Evolutionary conservation across 1,140 invertebrate genomes (phyloP), one percentile per base, ranked within the genome.

Genomic region (Drosophila simulans): DNA sequence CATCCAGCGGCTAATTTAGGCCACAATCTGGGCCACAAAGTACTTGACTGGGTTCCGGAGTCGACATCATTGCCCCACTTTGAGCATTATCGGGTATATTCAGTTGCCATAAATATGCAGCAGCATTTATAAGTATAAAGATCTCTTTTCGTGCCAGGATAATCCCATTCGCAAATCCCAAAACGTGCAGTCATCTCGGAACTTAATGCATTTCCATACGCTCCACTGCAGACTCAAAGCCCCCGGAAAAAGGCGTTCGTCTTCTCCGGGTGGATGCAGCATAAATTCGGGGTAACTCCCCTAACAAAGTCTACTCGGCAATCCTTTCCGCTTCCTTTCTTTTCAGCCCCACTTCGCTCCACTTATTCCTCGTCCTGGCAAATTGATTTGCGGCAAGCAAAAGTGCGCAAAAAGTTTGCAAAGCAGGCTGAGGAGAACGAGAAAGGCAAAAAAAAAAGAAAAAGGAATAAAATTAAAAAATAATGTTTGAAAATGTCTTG

Each of bases 401-500:
- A 59, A 54, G 35, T 51, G 46, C 49, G 25, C 39, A 56, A 56
- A 35, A 65, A 65, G n/a, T 27, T 35, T 10, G 17, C 17, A 20
- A 45, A 45, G 15, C 40, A 43, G 40, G 40, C 42, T 45, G 42
- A 35, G 20, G 13, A 4, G 11, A 4, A 3, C 11, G 37, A 39
- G 13, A 39, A 39, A 4, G 37, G n/a, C 13, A 40, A 57, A 53
- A 53, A n/a, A 22, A 17, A 11, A 42, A 25, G 5, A 37, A 52
- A 60, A 71, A 57, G 48, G 63, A 78, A 74, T 56, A 66, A 88
- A 86, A 86, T 88, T 83, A 88, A 86, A 86, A 89, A 88, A 83
- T 86, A 86, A 83, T 83, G 79, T 77, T 86, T 86, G 56, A 83
- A 76, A 79, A 88, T 88, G 88, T 86, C 83, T 88, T 82, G 66